These are phyloP conservation scores for Catostylus mosaicus DNA, from an alignment of 30 jellyfish, hydroid and myxozoan genomes.

Conservation along the genomic window DNA sequence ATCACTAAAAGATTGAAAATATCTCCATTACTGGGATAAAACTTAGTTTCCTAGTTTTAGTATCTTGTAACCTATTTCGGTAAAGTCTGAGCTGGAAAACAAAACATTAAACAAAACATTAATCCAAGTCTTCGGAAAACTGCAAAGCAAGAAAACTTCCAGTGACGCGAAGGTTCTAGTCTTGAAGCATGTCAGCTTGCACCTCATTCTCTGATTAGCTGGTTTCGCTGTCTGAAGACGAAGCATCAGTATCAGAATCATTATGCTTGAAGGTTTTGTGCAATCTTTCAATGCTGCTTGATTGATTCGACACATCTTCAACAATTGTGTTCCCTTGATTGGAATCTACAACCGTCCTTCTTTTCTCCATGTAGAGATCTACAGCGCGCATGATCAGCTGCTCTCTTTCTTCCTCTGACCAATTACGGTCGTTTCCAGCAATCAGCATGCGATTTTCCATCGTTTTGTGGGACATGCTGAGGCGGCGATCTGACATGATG, in stretches of 20 bases:
- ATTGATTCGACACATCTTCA: conserved; percentile 20
- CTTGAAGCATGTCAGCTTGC: background rate
- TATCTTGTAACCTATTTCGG: too few relatives aligned
- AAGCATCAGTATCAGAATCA: conserved; percentile 22
- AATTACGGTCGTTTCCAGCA: conserved; percentile 48
- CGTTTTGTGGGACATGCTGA: conserved; percentile 55
- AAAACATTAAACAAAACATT: too few relatives aligned
- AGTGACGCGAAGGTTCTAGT: too few relatives aligned
- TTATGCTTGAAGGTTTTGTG: background rate
- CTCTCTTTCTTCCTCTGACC: conserved; percentile 42
- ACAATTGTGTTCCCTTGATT: conserved; percentile 8
- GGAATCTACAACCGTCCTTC: conserved; percentile 20
- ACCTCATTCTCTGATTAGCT: conserved; percentile 25
- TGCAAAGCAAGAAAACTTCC: too few relatives aligned
- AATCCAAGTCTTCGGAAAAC: too few relatives aligned
- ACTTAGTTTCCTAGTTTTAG: too few relatives aligned
- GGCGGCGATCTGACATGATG: conserved; percentile 28
- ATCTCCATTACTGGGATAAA: too few relatives aligned
- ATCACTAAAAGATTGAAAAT: too few relatives aligned
- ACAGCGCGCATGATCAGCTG: conserved; percentile 23
- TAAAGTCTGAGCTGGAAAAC: too few relatives aligned
- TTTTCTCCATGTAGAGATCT: conserved; percentile 24
- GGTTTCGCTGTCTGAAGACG: conserved; percentile 35
- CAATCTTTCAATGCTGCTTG: conserved; percentile 37
- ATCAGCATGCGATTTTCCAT: conserved; percentile 52